phyloP scores from a whole-genome alignment of 2,888 invertebrate species.

The Apomyelois bistriatella region DNA sequence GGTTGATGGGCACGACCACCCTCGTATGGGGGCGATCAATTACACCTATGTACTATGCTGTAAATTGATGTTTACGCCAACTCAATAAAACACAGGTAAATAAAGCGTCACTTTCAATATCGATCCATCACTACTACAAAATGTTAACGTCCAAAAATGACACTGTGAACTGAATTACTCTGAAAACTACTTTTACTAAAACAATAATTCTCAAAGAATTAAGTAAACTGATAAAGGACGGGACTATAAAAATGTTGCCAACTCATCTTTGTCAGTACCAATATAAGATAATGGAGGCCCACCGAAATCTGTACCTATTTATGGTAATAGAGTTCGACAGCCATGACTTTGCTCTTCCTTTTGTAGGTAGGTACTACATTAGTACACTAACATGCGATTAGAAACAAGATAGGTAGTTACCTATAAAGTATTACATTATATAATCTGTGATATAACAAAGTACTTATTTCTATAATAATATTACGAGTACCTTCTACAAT shows the following conservation, averaged over 20 bases:
- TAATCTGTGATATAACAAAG: no score
- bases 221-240: slow-evolving; percentile 34
- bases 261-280: slow-evolving; percentile 45
- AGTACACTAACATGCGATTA: no score
- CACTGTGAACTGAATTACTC: slow-evolving; percentile 13
- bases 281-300: slow-evolving; percentile 50
- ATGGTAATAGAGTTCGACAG: slow-evolving; percentile 52
- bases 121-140: neutral
- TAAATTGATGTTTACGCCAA: slow-evolving; percentile 1
- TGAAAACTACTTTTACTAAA: neutral
- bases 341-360: slow-evolving; percentile 30
- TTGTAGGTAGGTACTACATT: slow-evolving; percentile 16
- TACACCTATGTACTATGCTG: neutral
- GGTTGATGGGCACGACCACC: neutral
- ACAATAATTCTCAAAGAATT: neutral
- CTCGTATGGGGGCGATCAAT: neutral
- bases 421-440: no score
- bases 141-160: slow-evolving; percentile 5
- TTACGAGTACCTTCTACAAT: no score
- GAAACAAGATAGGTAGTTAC: no score
- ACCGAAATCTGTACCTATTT: slow-evolving; percentile 53
- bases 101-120: slow-evolving; percentile 1
- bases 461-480: no score
- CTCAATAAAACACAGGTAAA: neutral
- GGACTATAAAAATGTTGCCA: slow-evolving; percentile 48